Conservation (phyloP, 2,113 vertebrate species). For the Microtus oregoni region DNA sequence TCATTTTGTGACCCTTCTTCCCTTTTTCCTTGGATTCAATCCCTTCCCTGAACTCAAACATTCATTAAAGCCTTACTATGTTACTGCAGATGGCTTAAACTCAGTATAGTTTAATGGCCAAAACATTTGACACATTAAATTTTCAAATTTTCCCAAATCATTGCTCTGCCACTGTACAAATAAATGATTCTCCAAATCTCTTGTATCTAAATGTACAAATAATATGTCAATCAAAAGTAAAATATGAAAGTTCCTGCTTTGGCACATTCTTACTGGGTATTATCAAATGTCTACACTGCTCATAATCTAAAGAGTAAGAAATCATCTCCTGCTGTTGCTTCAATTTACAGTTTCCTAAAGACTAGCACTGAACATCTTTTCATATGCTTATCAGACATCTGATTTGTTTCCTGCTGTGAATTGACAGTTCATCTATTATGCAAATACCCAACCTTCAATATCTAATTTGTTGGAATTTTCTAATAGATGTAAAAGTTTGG, state of each 20-base stretch:
- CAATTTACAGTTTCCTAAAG: conserved; percentile 44
- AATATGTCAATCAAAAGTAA: conserved; percentile 42
- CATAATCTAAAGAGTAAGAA: conserved; percentile 23
- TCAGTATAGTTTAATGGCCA: not conserved
- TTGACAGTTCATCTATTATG: not conserved
- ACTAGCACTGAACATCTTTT: not conserved
- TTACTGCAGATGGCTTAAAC: not conserved
- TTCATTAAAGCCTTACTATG: not conserved
- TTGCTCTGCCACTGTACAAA: not conserved
- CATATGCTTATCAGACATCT: conserved; percentile 1
- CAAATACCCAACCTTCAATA: conserved; percentile 25
- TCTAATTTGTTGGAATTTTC: not conserved
- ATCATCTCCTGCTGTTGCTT: not conserved
- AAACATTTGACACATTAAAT: not conserved
- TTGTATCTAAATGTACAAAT: not conserved
- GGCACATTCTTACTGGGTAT: conserved; percentile 48
- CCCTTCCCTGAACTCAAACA: not conserved
- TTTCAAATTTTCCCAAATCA: not conserved
- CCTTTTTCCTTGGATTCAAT: not conserved
- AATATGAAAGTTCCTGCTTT: not conserved
- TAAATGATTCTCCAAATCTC: not conserved
- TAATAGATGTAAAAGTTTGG: not conserved
- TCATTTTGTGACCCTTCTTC: not conserved
- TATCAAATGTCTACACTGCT: not conserved
- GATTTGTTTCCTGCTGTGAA: conserved; percentile 17